phyloP scores from a whole-genome alignment of 2,113 vertebrate species.

The Crotophaga sulcirostris region DNA sequence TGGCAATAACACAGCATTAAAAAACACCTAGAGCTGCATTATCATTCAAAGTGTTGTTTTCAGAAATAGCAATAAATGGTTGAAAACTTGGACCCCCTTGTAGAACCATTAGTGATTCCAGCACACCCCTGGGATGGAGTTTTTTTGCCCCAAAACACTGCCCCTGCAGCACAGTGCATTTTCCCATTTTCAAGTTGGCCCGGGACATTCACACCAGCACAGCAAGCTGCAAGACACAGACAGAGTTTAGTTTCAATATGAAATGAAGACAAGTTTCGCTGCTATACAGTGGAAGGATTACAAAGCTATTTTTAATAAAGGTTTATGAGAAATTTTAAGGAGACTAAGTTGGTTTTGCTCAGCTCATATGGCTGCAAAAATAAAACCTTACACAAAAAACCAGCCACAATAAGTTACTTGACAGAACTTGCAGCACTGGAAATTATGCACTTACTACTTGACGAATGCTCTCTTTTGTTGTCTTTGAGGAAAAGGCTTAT shows the following conservation, averaged over 20 bases:
- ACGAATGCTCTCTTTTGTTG: not conserved
- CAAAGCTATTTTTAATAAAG: not conserved
- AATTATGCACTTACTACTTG: not conserved
- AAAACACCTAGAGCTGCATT: not conserved
- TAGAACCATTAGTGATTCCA: not conserved
- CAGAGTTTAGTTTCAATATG: not conserved
- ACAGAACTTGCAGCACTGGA: not conserved
- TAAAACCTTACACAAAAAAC: not conserved
- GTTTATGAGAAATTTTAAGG: not conserved
- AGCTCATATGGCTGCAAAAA: not conserved
- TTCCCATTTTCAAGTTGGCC: not conserved
- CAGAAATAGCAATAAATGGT: not conserved
- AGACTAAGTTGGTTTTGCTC: not conserved
- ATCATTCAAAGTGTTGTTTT: not conserved
- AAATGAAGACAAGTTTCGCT: not conserved
- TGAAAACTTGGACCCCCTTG: not conserved
- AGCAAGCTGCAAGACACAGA: not conserved
- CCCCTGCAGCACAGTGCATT: rapidly evolving
- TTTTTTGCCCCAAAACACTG: not conserved
- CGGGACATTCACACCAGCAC: not conserved
- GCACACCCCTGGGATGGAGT: rapidly evolving
- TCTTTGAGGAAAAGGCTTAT: not conserved
- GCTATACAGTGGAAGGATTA: not conserved
- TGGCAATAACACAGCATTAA: not conserved
- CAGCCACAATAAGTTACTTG: not conserved